Conservation (phyloP, 2,797 vertebrate species). For the Eidolon dupreanum region DNA sequence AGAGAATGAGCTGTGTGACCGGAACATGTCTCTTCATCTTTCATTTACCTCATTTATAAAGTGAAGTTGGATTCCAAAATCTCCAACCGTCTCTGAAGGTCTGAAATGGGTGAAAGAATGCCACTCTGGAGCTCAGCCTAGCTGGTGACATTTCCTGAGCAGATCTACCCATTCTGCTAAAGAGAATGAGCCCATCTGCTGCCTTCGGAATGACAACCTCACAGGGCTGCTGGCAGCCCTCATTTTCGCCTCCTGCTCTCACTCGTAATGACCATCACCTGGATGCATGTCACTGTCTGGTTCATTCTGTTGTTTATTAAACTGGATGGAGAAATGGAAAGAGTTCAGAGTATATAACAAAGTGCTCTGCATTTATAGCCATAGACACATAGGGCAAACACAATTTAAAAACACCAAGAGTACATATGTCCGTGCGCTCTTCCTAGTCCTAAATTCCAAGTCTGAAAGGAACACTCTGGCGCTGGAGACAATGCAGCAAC, state of each 20-base stretch:
- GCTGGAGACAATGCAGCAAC: background rate
- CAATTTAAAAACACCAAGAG: no score
- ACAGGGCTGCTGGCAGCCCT: background rate
- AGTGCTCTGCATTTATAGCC: background rate
- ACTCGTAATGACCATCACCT: background rate
- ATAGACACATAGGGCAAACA: background rate
- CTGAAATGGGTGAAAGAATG: background rate
- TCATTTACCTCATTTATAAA: no score
- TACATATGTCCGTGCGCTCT: background rate
- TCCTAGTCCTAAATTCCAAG: background rate
- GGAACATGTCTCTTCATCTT: background rate
- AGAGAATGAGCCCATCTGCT: background rate
- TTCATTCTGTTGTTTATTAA: background rate
- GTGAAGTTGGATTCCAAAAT: background rate
- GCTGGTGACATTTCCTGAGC: background rate
- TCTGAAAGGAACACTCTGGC: background rate
- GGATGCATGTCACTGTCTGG: background rate
- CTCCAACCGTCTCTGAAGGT: background rate
- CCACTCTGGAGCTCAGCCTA: background rate
- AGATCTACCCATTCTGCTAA: background rate
- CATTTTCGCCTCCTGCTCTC: background rate
- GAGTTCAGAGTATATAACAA: background rate
- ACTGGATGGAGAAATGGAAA: background rate
- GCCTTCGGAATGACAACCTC: background rate
- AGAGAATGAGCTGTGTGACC: background rate